Base-by-base conservation (phyloP, 2,797 vertebrate species). In the Parauchenoglanis punctatus region DNA sequence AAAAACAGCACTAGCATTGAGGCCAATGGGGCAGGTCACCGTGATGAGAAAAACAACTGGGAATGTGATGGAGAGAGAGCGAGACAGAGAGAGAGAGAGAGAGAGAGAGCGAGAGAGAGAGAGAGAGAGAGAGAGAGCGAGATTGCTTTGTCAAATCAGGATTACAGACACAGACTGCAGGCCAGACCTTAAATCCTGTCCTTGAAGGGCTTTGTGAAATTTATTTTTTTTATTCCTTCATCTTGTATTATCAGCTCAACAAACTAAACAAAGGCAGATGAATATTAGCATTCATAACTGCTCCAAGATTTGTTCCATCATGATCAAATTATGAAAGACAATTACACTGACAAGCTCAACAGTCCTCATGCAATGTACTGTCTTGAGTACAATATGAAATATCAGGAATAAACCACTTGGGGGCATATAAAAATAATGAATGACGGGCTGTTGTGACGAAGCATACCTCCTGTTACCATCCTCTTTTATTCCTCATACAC, bases 31-130 rank as follows among this genome's bases (percentile, higher is more conserved):
- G 58, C n/a, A 59, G n/a, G 70, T 76, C 23, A 80, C 49, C 17
- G 17, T 85, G 31, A 88, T 85, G 83, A 87, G 85, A 83, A 84
- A 85, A 88, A 82, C 87, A 88, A n/a, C 18, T 3, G 75, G 56
- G 56, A 81, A 78, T 56, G 76, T 11, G 52, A 49, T 76, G 28
- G 46, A 5, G 44, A 25, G 11, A 11, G 68, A 11, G 31, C 3
- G 17, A 8, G 68, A 20, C 7, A 40, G 35, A 44, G 35, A 72
- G 31, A 70, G 31, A 40, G 67, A 68, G 65, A 67, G 28, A 67
- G n/a, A 67, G 67, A 68, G 13, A 72, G 59, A 61, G 59, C 23
- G 59, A 61, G 59, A 61, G 61, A 80, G 15, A 46, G 35, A 77
- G 54, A 85, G 52, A 84, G 20, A 58, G n/a, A 58, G 65, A 54